Conservation (phyloP, 2,797 vertebrate species). For the Amblyopsis hoosieri region DNA sequence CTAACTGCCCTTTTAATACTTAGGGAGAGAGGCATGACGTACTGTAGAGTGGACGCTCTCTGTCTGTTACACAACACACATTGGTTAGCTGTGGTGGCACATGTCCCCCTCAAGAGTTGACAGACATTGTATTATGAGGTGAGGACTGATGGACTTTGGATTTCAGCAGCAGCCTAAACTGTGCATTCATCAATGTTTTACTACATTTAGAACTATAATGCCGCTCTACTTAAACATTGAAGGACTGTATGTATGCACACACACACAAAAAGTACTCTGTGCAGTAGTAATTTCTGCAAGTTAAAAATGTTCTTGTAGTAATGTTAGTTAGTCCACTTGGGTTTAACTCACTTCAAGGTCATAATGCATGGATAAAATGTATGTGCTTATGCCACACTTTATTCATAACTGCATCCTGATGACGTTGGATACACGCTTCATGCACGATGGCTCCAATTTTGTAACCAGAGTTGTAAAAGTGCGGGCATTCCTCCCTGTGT, state of each 20-base stretch:
- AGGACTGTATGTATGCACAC: not conserved
- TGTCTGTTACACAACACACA: not conserved
- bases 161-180: slow-evolving; percentile 26
- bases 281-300: no score
- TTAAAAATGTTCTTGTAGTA: no score
- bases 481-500: not conserved
- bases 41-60: slow-evolving; percentile 6
- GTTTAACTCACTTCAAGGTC: no score
- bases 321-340: no score
- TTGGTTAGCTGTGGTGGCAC: not conserved
- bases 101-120: slow-evolving; percentile 7
- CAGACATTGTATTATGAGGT: not conserved
- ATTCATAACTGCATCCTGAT: no score
- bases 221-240: slow-evolving; percentile 1
- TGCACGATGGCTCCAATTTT: no score
- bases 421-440: no score
- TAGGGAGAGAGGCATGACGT: slow-evolving; percentile 35
- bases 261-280: not conserved
- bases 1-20: slow-evolving; percentile 49
- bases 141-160: slow-evolving; percentile 34
- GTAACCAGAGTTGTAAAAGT: no score
- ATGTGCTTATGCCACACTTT: no score
- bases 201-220: slow-evolving; percentile 5
- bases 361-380: no score
- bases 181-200: slow-evolving; percentile 34